Evolutionary conservation across 2,888 invertebrate species (phyloP).

Genomic region (Amphiduros pacificus): DNA sequence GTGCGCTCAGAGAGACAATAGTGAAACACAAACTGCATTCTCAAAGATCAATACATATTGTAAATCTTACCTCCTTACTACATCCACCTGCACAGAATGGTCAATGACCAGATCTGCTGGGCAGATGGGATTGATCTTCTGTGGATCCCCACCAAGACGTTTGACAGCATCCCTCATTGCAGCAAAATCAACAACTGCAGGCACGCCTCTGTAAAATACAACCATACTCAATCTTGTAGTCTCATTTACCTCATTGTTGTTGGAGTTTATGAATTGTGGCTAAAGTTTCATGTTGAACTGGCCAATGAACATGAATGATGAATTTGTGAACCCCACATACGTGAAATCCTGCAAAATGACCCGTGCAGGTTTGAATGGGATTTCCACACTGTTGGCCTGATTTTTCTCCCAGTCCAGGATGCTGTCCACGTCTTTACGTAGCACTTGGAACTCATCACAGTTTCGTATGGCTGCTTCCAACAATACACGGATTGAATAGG

Average conservation of each 20-base stretch:
- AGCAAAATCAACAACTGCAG: constrained; percentile 97
- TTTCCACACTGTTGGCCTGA: constrained; percentile 78
- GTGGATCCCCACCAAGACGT: constrained; percentile 81
- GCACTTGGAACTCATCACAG: constrained; percentile 92
- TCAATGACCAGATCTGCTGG: constrained; percentile 98
- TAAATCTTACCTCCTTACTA: constrained; percentile 67
- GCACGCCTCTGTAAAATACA: constrained; percentile 94
- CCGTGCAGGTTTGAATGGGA: constrained; percentile 93
- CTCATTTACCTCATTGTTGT: no score
- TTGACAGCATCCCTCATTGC: constrained; percentile 96
- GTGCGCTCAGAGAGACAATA: no score
- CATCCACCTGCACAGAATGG: constrained; percentile 97
- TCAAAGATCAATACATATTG: no score
- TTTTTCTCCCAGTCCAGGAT: constrained; percentile 86
- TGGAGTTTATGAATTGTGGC: no score
- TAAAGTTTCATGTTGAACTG: no score
- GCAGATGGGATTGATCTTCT: constrained; percentile 94
- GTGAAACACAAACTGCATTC: no score
- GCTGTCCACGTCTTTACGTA: constrained; percentile 76
- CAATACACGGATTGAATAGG: constrained; percentile 88
- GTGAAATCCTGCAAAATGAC: constrained; percentile 83
- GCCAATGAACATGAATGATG: no score
- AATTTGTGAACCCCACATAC: constrained; percentile 63
- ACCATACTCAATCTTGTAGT: no score
- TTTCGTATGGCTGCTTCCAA: constrained; percentile 94